These are phyloP conservation scores for Turritopsis rubra DNA, from an alignment of 30 jellyfish, hydroid and myxozoan species.

Conservation along the genomic window DNA sequence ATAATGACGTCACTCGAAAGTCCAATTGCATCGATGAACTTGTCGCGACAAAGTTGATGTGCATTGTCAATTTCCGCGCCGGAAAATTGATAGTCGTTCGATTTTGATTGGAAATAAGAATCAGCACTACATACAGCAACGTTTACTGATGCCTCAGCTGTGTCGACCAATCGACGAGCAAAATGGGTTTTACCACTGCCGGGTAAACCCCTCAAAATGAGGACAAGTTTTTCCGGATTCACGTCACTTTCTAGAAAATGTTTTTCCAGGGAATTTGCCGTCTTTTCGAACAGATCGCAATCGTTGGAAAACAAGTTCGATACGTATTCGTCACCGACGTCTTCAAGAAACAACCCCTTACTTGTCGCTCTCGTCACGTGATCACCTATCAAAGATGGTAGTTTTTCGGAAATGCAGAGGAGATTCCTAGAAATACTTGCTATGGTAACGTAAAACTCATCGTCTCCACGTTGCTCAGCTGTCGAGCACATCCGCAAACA, in stretches of 20 bases:
- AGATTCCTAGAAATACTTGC: constrained; percentile 38
- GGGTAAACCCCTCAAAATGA: constrained; percentile 94
- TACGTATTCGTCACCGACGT: constrained; percentile 37
- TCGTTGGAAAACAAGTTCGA: constrained; percentile 40
- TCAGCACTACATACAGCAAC: constrained; percentile 83
- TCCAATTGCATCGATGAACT: constrained; percentile 45
- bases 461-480: constrained; percentile 63
- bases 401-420: constrained; percentile 48
- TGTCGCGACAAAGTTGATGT: constrained; percentile 60
- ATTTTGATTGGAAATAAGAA: constrained; percentile 42
- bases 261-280: constrained; percentile 28
- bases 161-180: constrained; percentile 1
- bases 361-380: constrained; percentile 33
- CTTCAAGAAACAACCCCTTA: constrained; percentile 47
- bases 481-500: constrained; percentile 67
- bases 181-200: constrained; percentile 84
- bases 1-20: constrained; percentile 22
- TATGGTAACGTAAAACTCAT: constrained; percentile 65
- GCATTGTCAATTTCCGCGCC: constrained; percentile 67
- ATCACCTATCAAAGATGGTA: constrained; percentile 35
- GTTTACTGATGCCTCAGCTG: not conserved
- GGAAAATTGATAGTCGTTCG: constrained; percentile 29
- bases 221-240: constrained; percentile 16
- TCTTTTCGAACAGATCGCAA: constrained; percentile 36
- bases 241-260: not conserved